Percentiles rank a stretch among this genome's conserved stretches.
phyloP scores from a whole-genome alignment of 2,113 vertebrate genomes.

The Corapipo altera region DNA sequence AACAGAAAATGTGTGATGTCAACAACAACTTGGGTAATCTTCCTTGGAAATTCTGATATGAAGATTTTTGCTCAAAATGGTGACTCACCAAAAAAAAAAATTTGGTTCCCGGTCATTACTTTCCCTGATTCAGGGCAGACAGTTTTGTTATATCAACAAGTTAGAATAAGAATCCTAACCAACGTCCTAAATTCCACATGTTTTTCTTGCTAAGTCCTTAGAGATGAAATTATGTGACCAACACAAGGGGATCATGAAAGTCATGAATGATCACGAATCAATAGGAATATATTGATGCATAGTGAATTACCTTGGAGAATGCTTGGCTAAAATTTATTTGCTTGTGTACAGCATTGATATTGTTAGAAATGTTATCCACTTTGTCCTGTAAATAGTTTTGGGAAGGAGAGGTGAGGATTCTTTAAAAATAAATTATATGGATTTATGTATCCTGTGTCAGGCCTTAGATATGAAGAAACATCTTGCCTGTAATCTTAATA shows the following conservation, averaged over 20 bases:
- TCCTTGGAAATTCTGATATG: background rate
- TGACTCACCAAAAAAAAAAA: background rate
- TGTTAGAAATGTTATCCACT: background rate
- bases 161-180: background rate
- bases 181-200: background rate
- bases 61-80: background rate
- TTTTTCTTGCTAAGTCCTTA: background rate
- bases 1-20: background rate
- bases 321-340: background rate
- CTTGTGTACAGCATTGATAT: background rate
- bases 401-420: background rate
- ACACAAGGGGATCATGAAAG: rapidly evolving
- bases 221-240: background rate
- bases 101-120: background rate
- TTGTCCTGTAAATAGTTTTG: background rate
- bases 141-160: background rate
- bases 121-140: background rate
- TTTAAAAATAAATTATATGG: background rate
- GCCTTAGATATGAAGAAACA: background rate
- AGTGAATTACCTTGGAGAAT: background rate
- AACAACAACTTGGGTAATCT: background rate
- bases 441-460: background rate
- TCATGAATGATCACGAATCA: background rate
- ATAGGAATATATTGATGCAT: background rate
- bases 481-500: background rate